Percentiles rank a stretch among this genome's conserved stretches.
Evolutionary conservation across 2,888 invertebrate species (phyloP).

Genomic region (Drosophila atripex): DNA sequence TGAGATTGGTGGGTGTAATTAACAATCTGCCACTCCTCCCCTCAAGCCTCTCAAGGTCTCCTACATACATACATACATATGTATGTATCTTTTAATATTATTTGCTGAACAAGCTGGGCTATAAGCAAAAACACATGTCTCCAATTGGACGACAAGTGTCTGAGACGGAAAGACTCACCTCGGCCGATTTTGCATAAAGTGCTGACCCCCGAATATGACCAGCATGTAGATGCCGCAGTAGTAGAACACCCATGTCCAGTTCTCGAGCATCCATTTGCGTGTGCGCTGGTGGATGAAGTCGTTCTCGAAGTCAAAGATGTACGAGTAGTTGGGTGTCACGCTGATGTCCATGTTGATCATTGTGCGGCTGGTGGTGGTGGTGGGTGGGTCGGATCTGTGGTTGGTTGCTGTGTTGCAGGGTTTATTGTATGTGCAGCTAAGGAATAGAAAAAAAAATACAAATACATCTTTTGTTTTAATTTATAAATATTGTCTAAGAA

Average conservation of each 20-base stretch:
- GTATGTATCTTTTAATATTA: too few species aligned
- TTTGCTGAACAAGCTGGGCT: conserved; percentile 10
- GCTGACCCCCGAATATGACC: conserved; percentile 96
- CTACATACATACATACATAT: too few species aligned
- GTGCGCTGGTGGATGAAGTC: conserved; percentile 95
- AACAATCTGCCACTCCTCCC: conserved; percentile 5
- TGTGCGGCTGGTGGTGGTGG: conserved; percentile 23
- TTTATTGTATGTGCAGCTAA: background rate
- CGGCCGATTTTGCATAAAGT: conserved; percentile 95
- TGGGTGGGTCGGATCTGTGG: conserved; percentile 11
- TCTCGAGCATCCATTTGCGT: conserved; percentile 96
- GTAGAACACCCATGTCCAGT: conserved; percentile 97
- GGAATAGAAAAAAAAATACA: background rate
- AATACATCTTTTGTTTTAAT: too few species aligned
- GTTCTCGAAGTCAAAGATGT: conserved; percentile 97
- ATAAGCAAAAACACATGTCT: conserved; percentile 14
- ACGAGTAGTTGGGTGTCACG: conserved; percentile 94
- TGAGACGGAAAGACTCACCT: conserved; percentile 85
- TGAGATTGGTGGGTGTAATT: conserved; percentile 27
- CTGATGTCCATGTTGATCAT: conserved; percentile 85
- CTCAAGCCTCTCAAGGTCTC: background rate
- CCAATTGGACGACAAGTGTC: background rate
- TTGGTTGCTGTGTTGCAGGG: conserved; percentile 29
- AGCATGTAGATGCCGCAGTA: conserved; percentile 94
- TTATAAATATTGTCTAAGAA: too few species aligned